These are phyloP conservation scores for Nannospalax galili DNA, from an alignment of 2,113 vertebrate genomes.

Conservation along the genomic window DNA sequence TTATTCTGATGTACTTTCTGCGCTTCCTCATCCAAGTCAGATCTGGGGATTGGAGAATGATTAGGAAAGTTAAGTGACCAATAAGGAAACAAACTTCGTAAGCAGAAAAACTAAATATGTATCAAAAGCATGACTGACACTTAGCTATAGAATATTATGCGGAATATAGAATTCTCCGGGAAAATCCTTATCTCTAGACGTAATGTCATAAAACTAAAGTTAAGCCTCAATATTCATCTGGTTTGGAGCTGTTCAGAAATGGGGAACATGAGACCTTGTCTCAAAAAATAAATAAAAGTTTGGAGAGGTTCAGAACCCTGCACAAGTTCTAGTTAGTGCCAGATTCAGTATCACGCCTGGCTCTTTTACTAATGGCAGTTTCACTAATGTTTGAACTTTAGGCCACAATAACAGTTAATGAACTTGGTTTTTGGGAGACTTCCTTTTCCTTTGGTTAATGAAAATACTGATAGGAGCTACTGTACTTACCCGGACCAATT, in stretches of 20 bases:
- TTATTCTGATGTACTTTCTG: neutral
- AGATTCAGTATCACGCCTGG: neutral
- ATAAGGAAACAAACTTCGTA: neutral
- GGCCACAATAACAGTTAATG: neutral
- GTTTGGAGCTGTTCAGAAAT: no score
- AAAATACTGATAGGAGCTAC: neutral
- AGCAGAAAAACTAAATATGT: neutral
- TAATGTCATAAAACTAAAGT: neutral
- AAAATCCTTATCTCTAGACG: neutral
- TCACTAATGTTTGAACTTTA: conserved; percentile 1
- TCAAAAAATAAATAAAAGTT: neutral
- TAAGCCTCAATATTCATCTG: no score
- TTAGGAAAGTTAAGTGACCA: neutral
- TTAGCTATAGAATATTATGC: neutral
- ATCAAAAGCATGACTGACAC: neutral
- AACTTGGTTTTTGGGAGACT: neutral
- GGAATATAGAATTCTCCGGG: neutral
- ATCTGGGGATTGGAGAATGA: neutral
- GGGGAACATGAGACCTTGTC: no score
- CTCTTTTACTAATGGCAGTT: neutral
- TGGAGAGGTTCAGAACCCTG: neutral
- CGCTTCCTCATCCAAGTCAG: neutral
- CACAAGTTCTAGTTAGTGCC: neutral
- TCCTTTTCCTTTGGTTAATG: neutral
- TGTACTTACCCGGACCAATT: conserved; percentile 93